These are phyloP conservation scores for Pipistrellus pygmaeus DNA, from an alignment of 2,797 vertebrate genomes.

Conservation along the genomic window DNA sequence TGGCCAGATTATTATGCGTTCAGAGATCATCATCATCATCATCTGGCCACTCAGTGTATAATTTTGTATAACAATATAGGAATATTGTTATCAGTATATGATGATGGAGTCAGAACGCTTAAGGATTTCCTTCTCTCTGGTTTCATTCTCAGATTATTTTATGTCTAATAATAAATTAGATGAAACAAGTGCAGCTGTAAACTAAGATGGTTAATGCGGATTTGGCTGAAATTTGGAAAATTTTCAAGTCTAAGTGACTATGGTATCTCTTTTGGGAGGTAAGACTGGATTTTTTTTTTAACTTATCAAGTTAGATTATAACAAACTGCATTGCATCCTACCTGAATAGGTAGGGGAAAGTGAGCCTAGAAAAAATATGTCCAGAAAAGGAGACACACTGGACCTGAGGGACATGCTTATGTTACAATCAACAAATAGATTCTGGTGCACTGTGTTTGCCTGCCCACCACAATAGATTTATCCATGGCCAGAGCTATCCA, in stretches of 20 bases:
- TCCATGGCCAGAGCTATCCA: slow-evolving; percentile 1
- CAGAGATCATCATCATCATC: no score
- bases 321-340: not conserved
- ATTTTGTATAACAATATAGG: slow-evolving; percentile 39
- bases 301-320: not conserved
- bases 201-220: not conserved
- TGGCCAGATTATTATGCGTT: no score
- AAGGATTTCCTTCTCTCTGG: slow-evolving; percentile 37
- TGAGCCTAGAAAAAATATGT: not conserved
- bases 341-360: not conserved
- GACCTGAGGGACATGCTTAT: not conserved
- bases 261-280: not conserved
- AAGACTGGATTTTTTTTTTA: slow-evolving; percentile 43
- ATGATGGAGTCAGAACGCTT: slow-evolving; percentile 2
- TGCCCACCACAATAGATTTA: slow-evolving; percentile 17
- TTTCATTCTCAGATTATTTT: slow-evolving; percentile 56
- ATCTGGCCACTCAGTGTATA: not conserved
- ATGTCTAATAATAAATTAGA: slow-evolving; percentile 46
- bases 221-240: slow-evolving; percentile 43
- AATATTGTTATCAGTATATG: slow-evolving; percentile 1
- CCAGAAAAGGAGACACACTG: not conserved
- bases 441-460: not conserved
- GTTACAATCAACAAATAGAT: slow-evolving; percentile 33
- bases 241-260: not conserved
- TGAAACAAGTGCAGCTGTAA: slow-evolving; percentile 12